These are phyloP conservation scores for Myripristis murdjan DNA, from an alignment of 2,797 vertebrate genomes.

Conservation along the genomic window DNA sequence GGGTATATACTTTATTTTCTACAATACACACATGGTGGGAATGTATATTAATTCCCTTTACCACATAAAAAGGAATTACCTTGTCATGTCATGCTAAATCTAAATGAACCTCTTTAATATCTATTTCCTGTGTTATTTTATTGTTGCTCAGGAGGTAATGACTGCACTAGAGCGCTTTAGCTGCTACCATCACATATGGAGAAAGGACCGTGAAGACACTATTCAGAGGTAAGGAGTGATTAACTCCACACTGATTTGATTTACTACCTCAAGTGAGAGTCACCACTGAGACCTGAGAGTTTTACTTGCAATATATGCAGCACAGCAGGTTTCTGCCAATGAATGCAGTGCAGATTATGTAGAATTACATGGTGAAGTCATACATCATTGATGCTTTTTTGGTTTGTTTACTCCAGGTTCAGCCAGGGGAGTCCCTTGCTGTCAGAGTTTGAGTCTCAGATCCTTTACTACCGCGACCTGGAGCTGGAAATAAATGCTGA, in stretches of 20 bases:
- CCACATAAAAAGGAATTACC: not conserved
- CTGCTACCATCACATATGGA: conserved; percentile 94
- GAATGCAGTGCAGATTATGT: not conserved
- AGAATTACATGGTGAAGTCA: not conserved
- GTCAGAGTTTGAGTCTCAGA: conserved; percentile 94
- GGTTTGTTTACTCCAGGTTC: conserved; percentile 69
- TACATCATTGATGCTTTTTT: not conserved
- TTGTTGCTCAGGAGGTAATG: conserved; percentile 87
- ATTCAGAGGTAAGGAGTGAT: conserved; percentile 76
- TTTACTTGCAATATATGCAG: not conserved
- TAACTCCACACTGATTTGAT: not conserved
- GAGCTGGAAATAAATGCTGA: conserved; percentile 92
- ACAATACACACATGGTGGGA: not conserved
- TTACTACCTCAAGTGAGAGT: not conserved
- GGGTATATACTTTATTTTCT: too few relatives aligned
- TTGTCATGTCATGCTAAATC: not conserved
- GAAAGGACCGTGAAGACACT: conserved; percentile 90
- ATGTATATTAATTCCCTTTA: not conserved
- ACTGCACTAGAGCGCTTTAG: conserved; percentile 88
- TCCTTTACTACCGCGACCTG: conserved; percentile 91
- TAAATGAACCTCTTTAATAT: not conserved
- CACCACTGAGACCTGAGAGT: too few relatives aligned
- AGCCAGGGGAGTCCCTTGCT: conserved; percentile 87
- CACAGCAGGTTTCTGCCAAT: not conserved
- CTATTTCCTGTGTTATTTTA: conserved; percentile 16